Conservation (phyloP, 2,797 vertebrate genomes). For the Tokudaia tokunoshimensis region DNA sequence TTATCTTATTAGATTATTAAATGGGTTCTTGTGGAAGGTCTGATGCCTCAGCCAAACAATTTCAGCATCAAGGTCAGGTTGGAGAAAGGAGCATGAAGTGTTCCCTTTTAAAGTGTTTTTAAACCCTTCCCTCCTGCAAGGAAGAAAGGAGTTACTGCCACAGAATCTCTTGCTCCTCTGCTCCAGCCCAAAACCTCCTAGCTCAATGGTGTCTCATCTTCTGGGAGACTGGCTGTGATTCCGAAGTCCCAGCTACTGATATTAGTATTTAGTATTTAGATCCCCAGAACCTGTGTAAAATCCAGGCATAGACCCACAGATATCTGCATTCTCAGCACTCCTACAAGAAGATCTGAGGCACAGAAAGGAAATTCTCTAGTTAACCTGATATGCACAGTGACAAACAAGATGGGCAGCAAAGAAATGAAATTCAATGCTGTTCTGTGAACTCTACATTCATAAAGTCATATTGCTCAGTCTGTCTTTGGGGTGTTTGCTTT, state of each 20-base stretch:
- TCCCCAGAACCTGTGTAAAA: neutral
- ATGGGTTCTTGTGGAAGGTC: neutral
- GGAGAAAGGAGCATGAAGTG: neutral
- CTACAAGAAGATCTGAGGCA: neutral
- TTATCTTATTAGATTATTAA: slow-evolving; percentile 10
- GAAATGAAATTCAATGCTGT: neutral
- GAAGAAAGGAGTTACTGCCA: neutral
- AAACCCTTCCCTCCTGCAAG: neutral
- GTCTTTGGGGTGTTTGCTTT: neutral
- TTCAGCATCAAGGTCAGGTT: neutral
- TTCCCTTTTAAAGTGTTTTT: neutral
- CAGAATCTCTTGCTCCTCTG: neutral
- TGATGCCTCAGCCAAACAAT: neutral
- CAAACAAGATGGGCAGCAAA: neutral
- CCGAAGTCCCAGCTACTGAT: neutral
- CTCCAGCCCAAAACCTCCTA: neutral
- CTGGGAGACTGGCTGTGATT: neutral
- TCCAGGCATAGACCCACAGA: neutral
- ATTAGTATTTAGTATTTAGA: neutral
- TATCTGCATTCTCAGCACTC: neutral
- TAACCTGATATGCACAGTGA: neutral
- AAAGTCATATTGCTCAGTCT: neutral
- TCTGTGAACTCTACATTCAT: neutral
- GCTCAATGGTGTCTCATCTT: neutral
- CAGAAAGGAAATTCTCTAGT: neutral